Conservation (phyloP, 2,797 vertebrate species). For the Bryconaethiops microstoma region DNA sequence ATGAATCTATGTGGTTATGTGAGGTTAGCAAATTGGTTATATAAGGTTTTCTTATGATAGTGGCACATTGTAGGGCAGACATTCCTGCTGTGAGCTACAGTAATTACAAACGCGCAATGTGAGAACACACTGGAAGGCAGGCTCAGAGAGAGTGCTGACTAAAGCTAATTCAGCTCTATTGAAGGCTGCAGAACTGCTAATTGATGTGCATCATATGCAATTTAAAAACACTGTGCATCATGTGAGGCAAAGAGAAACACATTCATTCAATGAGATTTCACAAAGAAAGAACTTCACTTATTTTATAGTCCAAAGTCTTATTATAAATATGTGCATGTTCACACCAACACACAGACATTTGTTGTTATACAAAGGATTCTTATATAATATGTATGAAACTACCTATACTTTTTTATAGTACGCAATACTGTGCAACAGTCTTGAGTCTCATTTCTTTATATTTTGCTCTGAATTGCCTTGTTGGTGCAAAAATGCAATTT, state of each 20-base stretch:
- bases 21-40: background rate
- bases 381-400: too few relatives aligned
- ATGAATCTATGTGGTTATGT: too few relatives aligned
- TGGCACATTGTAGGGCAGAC: background rate
- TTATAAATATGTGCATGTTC: background rate
- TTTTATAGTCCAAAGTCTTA: background rate
- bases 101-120: constrained; percentile 30
- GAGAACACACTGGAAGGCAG: constrained; percentile 38
- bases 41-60: background rate
- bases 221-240: background rate
- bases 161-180: constrained; percentile 22
- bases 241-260: background rate
- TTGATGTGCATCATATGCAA: constrained; percentile 7
- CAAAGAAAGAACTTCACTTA: background rate
- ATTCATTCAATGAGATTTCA: background rate
- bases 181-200: constrained; percentile 7
- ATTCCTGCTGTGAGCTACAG: constrained; percentile 12
- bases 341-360: background rate
- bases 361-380: too few relatives aligned
- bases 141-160: constrained; percentile 40
- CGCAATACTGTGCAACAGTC: too few relatives aligned
- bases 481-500: too few relatives aligned
- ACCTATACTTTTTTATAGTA: too few relatives aligned
- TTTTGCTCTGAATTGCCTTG: too few relatives aligned
- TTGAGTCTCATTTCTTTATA: too few relatives aligned